A percentile compares a stretch with the other conserved stretches of the same genome.
Conservation (phyloP, 2,888 invertebrate genomes). For the Drosophila incognita region DNA sequence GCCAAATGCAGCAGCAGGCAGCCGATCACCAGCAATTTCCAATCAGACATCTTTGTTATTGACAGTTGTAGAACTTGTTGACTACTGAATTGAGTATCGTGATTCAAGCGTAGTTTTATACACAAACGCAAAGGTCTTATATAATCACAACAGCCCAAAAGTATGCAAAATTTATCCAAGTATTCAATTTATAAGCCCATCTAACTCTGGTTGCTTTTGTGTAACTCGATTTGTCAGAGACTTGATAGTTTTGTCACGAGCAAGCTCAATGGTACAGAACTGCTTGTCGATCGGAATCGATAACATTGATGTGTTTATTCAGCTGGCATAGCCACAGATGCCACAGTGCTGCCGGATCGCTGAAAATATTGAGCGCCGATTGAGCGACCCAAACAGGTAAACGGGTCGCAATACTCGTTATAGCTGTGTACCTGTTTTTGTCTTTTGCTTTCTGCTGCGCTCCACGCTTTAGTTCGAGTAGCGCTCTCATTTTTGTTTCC, state of each 20-base stretch:
- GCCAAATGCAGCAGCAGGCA: constrained; percentile 16
- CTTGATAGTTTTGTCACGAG: not conserved
- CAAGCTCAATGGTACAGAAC: not conserved
- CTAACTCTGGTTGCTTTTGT: not conserved
- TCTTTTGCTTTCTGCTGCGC: constrained; percentile 19
- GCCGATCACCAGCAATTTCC: constrained; percentile 39
- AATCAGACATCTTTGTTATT: constrained; percentile 35
- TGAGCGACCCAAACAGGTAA: constrained; percentile 45
- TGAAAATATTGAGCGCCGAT: constrained; percentile 8
- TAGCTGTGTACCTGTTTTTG: constrained; percentile 56
- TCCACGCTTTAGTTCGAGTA: constrained; percentile 8
- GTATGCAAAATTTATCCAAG: constrained; percentile 6
- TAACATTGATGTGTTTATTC: not conserved
- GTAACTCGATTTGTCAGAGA: not conserved
- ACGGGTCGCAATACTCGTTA: constrained; percentile 53
- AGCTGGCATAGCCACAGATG: constrained; percentile 5
- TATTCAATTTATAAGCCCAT: too few species aligned
- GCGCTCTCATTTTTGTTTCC: constrained; percentile 34
- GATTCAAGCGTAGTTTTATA: constrained; percentile 44
- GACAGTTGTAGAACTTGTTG: constrained; percentile 16
- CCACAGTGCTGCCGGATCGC: constrained; percentile 25
- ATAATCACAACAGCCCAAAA: not conserved
- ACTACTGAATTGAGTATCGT: constrained; percentile 51
- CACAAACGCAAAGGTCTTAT: not conserved
- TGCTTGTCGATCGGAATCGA: constrained; percentile 1